Conservation (phyloP, 37 sponge, comb jelly and placozoan genomes). For the Crambe crambe region DNA sequence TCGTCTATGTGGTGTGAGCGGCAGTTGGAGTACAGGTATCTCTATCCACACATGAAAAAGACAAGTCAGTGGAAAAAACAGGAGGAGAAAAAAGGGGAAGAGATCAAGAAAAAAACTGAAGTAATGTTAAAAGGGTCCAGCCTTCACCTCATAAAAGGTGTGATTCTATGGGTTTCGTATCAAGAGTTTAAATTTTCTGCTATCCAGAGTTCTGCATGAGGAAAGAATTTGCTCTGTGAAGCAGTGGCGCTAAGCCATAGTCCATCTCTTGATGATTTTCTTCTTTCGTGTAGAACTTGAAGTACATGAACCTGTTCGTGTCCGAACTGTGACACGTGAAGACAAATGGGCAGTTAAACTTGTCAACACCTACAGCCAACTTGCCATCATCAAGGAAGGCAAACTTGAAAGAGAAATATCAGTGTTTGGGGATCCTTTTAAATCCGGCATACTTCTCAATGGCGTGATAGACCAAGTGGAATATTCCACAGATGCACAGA, state of each 20-base stretch:
- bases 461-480: constrained; percentile 61
- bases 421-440: constrained; percentile 42
- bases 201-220: not conserved
- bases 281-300: constrained; percentile 30
- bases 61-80: constrained; percentile 40
- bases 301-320: constrained; percentile 23
- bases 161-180: too few species aligned
- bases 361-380: constrained; percentile 46
- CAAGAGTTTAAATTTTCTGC: not conserved
- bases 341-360: constrained; percentile 51
- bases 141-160: constrained; percentile 48
- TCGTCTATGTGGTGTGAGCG: constrained; percentile 59
- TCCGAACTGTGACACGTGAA: constrained; percentile 29
- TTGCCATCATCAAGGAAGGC: constrained; percentile 13
- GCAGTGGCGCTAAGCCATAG: too few species aligned
- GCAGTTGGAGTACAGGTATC: constrained; percentile 58
- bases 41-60: constrained; percentile 35
- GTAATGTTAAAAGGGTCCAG: constrained; percentile 35
- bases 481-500: constrained; percentile 1
- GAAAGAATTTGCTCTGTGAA: too few species aligned
- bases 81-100: constrained; percentile 12
- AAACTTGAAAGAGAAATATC: constrained; percentile 39
- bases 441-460: constrained; percentile 12
- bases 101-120: constrained; percentile 22
- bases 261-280: not conserved